Percentiles rank a stretch among this genome's conserved stretches.
These are phyloP conservation scores for Rafetus swinhoei DNA, from an alignment of 2,113 vertebrate genomes.

Conservation along the genomic window DNA sequence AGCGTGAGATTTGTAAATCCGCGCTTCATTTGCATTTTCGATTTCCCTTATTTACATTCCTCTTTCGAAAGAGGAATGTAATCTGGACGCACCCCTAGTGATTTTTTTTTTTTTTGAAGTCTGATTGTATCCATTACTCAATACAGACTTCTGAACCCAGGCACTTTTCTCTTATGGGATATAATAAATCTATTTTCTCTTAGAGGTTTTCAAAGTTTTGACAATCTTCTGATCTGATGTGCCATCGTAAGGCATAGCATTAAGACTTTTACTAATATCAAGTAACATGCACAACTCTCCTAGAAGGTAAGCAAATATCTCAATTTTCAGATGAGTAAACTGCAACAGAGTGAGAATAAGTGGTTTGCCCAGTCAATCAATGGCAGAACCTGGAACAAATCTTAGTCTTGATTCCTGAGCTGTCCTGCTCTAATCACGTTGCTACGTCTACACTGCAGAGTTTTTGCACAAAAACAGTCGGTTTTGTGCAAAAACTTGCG, in stretches of 20 bases:
- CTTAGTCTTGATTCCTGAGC: neutral
- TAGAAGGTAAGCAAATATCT: neutral
- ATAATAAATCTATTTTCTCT: neutral
- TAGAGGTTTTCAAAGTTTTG: neutral
- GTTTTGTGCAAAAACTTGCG: no score
- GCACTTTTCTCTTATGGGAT: neutral
- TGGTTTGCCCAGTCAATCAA: neutral
- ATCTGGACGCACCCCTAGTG: no score
- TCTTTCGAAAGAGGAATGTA: neutral
- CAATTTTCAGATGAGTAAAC: neutral
- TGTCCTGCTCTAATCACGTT: neutral
- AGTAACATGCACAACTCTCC: neutral
- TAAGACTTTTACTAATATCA: neutral
- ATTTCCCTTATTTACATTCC: no score
- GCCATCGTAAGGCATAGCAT: neutral
- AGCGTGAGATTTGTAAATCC: no score
- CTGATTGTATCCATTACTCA: neutral
- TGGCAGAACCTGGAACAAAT: neutral
- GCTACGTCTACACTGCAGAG: no score
- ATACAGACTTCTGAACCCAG: neutral
- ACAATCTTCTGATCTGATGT: neutral
- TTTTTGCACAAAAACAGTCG: no score
- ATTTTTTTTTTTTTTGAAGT: neutral
- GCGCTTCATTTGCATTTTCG: no score
- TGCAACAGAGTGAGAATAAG: fast-evolving